Evolutionary conservation across 2,888 invertebrate species (phyloP).

Genomic region (Itoplectis maculator): DNA sequence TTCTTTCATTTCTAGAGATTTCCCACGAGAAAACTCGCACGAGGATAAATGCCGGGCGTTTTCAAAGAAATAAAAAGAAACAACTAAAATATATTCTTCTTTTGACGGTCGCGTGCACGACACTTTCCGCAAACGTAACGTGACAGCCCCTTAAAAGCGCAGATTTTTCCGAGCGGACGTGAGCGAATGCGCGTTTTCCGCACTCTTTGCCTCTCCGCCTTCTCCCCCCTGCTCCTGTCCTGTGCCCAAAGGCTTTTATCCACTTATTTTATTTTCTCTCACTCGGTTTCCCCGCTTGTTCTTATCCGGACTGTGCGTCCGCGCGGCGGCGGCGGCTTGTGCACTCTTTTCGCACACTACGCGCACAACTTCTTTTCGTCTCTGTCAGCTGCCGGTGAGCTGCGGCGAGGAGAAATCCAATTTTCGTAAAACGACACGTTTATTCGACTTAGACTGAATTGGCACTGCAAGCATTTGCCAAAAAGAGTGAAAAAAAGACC

Average conservation of each 20-base stretch:
- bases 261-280: constrained; percentile 58
- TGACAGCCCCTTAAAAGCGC: constrained; percentile 65
- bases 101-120: constrained; percentile 39
- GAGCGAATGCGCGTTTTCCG: constrained; percentile 50
- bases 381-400: neutral
- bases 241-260: constrained; percentile 61
- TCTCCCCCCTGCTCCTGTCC: constrained; percentile 40
- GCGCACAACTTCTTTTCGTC: constrained; percentile 8
- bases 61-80: constrained; percentile 19
- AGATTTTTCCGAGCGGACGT: constrained; percentile 61
- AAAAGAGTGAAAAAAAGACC: neutral
- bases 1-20: neutral
- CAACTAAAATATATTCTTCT: constrained; percentile 50
- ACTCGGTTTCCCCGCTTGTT: constrained; percentile 22
- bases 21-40: constrained; percentile 23
- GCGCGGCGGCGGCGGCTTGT: neutral
- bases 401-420: constrained; percentile 35
- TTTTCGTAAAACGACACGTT: constrained; percentile 41
- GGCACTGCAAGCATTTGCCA: constrained; percentile 12
- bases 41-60: constrained; percentile 28
- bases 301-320: constrained; percentile 24
- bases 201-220: constrained; percentile 25
- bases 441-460: constrained; percentile 30
- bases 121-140: constrained; percentile 61
- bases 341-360: neutral